Percentiles rank a stretch among this genome's conserved stretches.
Conservation (phyloP, 2,888 invertebrate genomes). For the Mythimna ferrago region DNA sequence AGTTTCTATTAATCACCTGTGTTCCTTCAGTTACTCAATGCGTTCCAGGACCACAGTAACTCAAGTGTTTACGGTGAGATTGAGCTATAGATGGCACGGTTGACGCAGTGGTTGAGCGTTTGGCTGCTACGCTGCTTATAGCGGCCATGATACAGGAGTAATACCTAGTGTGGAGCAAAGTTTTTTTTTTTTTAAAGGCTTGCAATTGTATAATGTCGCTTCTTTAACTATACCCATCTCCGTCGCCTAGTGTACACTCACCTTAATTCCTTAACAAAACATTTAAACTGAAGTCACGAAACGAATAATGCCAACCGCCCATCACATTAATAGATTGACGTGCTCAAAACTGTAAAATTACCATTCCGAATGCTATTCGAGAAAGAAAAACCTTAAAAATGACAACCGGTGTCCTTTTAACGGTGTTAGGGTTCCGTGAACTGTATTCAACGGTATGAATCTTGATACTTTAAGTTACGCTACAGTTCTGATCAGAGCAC, state of each 20-base stretch:
- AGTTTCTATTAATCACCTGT: no score
- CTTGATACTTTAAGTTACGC: slow-evolving; percentile 14
- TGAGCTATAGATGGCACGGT: no score
- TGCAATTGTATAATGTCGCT: neutral
- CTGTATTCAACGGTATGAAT: slow-evolving; percentile 23
- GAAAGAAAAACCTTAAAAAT: slow-evolving; percentile 73
- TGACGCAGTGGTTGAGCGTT: no score
- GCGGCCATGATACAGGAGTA: no score
- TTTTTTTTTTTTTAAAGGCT: neutral
- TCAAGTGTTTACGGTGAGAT: neutral
- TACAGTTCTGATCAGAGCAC: neutral
- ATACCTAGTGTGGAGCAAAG: no score
- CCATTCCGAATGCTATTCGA: slow-evolving; percentile 81
- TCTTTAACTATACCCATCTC: neutral
- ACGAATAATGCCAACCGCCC: slow-evolving; percentile 77
- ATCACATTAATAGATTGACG: slow-evolving; percentile 88
- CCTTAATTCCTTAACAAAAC: slow-evolving; percentile 53
- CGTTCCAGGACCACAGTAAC: neutral
- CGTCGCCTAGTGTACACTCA: slow-evolving; percentile 30
- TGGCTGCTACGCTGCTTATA: no score
- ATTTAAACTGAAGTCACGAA: slow-evolving; percentile 83
- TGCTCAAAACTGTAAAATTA: slow-evolving; percentile 90
- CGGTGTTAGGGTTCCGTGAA: slow-evolving; percentile 58
- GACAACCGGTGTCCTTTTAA: slow-evolving; percentile 49
- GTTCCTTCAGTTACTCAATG: neutral